Base-by-base conservation (phyloP, 2,888 invertebrate genomes). In the Malachius bipustulatus region DNA sequence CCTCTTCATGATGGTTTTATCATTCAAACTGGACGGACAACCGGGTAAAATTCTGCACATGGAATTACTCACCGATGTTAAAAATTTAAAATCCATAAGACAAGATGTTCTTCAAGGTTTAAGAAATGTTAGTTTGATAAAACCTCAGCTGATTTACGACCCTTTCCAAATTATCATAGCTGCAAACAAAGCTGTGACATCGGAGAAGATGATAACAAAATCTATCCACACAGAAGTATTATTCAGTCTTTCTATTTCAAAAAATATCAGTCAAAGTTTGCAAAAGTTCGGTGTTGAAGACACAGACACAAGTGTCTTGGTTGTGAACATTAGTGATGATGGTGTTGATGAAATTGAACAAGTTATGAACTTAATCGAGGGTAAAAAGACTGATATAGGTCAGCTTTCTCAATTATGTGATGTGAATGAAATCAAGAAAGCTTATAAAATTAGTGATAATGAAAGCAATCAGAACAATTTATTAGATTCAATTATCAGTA, bases 231-330 rank as follows among this genome's bases (percentile, higher is more conserved):
- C 77, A 0, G 82, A 82, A 59, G 66, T 80, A 31, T 51, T 82
- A 11, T 82, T 69, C 52, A 77, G 76, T 55, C 60, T 82, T 38
- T 80, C 80, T 0, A 57, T 72, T 1, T 71, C 77, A 0, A 77
- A 73, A 50, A 80, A 78, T 47, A 82, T 82, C 42, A 67, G 74
- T 3, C 72, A 74, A 43, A 77, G 82, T 40, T 61, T 83, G 32
- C 63, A 56, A 32, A 74, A 66, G 39, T 82, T 81, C 59, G 79
- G 81, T 1, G 66, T 76, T 11, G 56, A 60, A 30, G 68, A 68
- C 35, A 54, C 55, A 2, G 67, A 68, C 36, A 59, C 49, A 4
- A 61, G 64, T 40, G 52, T 73, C 32, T 42, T 75, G 16, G 56
- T 72, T 12, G 64, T 60, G 10, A 54, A 60, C 26, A 52, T 59